Evolutionary conservation across 2,888 invertebrate species (phyloP), one percentile per base, ranked within the genome.

Genomic region (Cryptus viduatorius): DNA sequence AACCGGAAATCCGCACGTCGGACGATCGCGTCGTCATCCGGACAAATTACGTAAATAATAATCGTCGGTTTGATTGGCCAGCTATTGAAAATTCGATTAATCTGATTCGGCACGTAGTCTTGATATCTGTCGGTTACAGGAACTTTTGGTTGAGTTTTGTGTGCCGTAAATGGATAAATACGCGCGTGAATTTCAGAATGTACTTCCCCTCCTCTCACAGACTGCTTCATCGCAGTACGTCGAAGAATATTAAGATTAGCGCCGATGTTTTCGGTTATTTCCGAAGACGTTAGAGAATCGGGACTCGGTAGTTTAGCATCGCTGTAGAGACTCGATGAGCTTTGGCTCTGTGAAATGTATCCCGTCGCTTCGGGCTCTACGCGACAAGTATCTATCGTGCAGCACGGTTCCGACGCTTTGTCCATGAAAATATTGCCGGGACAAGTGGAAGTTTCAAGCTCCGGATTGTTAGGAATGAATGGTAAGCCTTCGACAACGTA

Each of bases 401-500:
- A 82, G 42, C 68, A 69, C 8, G 53, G 48, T 65, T 69, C 31
- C 29, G 48, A 31, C 0, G 12, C 10, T 19, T 10, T 5, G 3
- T 61, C 59, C 3, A 7, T 1, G 24, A n/a, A 10, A 24, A 14
- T 42, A 16, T 48, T 92, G 80, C 94, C 94, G 67, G 90, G 90
- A 29, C 86, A 86, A 4, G 84, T 86, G 12, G 87, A 84, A 16
- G 86, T 84, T 76, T 91, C 87, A 78, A 93, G 92, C 14, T 77
- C 78, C 7, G 93, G 83, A 77, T 92, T 89, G 69, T 94, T 94
- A 2, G 95, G 94, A n/a, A 96, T 94, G 50, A 96, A 90, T 24
- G 96, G 96, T 84, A 96, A 93, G 7, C 96, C 96, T 80, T 95
- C 95, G 86, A 96, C 91, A 2, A 96, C 94, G 94, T 95, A 96